phyloP scores from a whole-genome alignment of 2,797 vertebrate species.

The Coregonus sp. region DNA sequence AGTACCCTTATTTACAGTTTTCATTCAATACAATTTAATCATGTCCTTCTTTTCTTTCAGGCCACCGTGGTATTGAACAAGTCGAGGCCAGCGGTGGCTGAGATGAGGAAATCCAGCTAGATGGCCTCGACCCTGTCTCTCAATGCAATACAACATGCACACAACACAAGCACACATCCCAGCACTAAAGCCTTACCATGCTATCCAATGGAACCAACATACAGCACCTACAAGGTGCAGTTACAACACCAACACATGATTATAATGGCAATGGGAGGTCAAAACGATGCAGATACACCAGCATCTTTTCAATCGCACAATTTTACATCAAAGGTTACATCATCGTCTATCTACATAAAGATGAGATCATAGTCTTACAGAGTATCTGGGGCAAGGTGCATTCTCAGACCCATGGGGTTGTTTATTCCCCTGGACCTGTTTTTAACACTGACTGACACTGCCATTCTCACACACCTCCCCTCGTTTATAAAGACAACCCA shows the following conservation, averaged over 20 bases:
- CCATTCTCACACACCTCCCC: constrained; percentile 42
- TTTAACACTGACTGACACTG: constrained; percentile 38
- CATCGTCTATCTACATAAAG: background rate
- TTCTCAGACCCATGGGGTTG: constrained; percentile 4
- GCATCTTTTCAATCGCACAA: constrained; percentile 51
- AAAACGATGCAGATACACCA: constrained; percentile 50
- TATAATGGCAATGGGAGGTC: constrained; percentile 28
- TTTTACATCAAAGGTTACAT: constrained; percentile 2
- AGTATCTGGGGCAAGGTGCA: constrained; percentile 18
- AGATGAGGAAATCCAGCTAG: constrained; percentile 68
- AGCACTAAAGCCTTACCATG: constrained; percentile 69
- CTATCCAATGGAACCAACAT: constrained; percentile 34
- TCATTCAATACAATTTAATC: background rate
- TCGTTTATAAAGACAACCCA: constrained; percentile 41
- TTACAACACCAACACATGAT: constrained; percentile 17
- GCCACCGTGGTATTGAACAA: constrained; percentile 77
- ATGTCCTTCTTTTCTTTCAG: constrained; percentile 47
- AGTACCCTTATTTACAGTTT: background rate
- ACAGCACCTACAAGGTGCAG: constrained; percentile 35
- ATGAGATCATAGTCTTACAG: background rate
- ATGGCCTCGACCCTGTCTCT: constrained; percentile 38
- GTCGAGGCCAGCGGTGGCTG: constrained; percentile 45
- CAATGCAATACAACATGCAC: constrained; percentile 22
- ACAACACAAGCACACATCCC: constrained; percentile 58
- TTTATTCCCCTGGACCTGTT: constrained; percentile 1